A percentile compares a stretch with the other conserved stretches of the same genome.
These are phyloP conservation scores for Petrophora chlorosata DNA, from an alignment of 2,888 invertebrate genomes.

Conservation along the genomic window DNA sequence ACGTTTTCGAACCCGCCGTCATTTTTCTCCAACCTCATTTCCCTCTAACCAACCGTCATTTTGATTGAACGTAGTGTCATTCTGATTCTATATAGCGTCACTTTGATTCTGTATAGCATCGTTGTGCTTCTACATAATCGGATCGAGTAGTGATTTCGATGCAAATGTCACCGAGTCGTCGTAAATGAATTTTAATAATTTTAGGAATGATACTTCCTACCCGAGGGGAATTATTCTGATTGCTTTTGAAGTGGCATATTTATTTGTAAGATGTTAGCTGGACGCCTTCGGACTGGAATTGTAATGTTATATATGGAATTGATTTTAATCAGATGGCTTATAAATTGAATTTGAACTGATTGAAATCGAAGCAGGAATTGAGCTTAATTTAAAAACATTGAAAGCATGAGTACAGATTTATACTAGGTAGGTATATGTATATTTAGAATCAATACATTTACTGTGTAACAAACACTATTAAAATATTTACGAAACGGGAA, in stretches of 20 bases:
- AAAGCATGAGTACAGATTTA: too few species aligned
- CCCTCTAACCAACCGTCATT: background rate
- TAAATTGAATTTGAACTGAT: too few species aligned
- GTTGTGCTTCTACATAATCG: slow-evolving; percentile 78
- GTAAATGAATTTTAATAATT: slow-evolving; percentile 53
- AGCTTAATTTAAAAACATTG: too few species aligned
- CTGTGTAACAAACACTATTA: too few species aligned
- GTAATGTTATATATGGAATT: background rate
- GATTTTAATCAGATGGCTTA: too few species aligned
- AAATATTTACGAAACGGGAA: too few species aligned
- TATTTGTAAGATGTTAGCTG: background rate
- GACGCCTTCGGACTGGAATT: background rate
- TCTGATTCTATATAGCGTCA: background rate
- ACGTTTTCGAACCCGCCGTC: slow-evolving; percentile 45
- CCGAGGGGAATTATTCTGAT: slow-evolving; percentile 24
- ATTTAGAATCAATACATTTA: too few species aligned
- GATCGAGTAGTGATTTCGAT: slow-evolving; percentile 63
- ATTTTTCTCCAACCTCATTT: background rate
- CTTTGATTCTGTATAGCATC: slow-evolving; percentile 70
- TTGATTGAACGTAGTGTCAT: too few species aligned
- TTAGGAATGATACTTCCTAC: slow-evolving; percentile 39
- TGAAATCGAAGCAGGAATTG: too few species aligned
- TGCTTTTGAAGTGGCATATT: slow-evolving; percentile 3
- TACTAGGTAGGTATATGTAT: too few species aligned
- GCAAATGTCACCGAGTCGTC: slow-evolving; percentile 60